Conservation (phyloP, 2,113 vertebrate species). For the Puma concolor region DNA sequence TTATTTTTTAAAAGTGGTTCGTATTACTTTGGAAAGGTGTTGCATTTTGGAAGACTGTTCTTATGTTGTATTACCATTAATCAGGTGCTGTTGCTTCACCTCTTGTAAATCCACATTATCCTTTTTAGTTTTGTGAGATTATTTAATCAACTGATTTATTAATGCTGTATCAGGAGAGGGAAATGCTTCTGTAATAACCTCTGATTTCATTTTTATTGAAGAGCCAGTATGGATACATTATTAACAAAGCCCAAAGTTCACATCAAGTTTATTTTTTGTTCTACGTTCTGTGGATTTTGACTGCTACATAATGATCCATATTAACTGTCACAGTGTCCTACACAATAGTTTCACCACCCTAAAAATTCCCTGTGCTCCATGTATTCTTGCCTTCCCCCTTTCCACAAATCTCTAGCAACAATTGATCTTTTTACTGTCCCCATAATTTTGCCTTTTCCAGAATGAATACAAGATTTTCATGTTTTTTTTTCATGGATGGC, state of each 20-base stretch:
- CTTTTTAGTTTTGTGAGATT: slow-evolving; percentile 1
- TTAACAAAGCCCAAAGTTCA: neutral
- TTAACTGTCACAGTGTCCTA: too few species aligned
- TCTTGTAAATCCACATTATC: neutral
- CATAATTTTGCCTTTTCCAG: neutral
- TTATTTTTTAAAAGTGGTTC: neutral
- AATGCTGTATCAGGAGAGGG: neutral
- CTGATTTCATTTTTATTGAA: neutral
- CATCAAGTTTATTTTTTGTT: neutral
- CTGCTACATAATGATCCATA: neutral
- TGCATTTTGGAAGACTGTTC: neutral
- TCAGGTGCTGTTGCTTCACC: neutral
- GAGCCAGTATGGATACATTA: neutral
- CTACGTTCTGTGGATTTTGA: neutral
- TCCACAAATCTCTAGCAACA: too few species aligned
- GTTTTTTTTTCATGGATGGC: neutral
- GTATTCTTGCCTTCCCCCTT: neutral
- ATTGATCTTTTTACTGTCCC: too few species aligned
- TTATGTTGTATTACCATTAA: neutral
- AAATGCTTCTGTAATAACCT: neutral
- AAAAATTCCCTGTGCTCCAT: neutral
- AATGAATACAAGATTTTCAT: neutral
- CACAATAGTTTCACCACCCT: neutral
- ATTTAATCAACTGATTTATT: neutral
- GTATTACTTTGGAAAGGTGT: neutral